phyloP scores from a whole-genome alignment of 2,797 vertebrate species.

The Dendrocincla tyrannina region DNA sequence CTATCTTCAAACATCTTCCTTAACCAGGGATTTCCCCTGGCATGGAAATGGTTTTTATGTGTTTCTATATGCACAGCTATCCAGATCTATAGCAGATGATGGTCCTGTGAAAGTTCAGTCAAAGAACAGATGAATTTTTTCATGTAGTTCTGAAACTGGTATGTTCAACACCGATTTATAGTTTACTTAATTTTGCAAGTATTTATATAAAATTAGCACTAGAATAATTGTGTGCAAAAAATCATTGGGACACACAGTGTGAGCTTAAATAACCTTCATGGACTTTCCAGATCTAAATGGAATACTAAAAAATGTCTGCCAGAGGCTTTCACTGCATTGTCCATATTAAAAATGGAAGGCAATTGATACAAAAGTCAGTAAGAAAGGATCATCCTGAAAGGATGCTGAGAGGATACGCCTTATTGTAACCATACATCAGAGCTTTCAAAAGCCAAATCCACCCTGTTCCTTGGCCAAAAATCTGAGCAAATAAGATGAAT shows the following conservation, averaged over 20 bases:
- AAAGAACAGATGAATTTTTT: background rate
- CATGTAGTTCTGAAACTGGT: background rate
- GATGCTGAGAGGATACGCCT: background rate
- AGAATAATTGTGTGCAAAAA: background rate
- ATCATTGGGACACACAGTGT: background rate
- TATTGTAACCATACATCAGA: background rate
- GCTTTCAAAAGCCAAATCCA: background rate
- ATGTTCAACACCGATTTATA: background rate
- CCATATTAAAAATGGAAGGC: background rate
- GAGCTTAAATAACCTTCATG: background rate
- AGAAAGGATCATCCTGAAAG: background rate
- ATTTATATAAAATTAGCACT: background rate
- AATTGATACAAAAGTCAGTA: background rate
- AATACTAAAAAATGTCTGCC: background rate
- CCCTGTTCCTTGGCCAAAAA: background rate
- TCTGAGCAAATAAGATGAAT: background rate
- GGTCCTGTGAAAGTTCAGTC: background rate
- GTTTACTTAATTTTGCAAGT: background rate
- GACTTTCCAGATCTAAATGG: background rate
- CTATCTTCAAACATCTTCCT: background rate
- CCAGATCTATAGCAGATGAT: background rate
- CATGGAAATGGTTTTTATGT: rapidly evolving
- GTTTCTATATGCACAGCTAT: background rate
- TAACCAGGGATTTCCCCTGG: background rate
- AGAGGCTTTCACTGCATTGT: background rate